These are phyloP conservation scores for Leptodactylus fallax DNA, from an alignment of 2,797 vertebrate genomes.

Conservation along the genomic window DNA sequence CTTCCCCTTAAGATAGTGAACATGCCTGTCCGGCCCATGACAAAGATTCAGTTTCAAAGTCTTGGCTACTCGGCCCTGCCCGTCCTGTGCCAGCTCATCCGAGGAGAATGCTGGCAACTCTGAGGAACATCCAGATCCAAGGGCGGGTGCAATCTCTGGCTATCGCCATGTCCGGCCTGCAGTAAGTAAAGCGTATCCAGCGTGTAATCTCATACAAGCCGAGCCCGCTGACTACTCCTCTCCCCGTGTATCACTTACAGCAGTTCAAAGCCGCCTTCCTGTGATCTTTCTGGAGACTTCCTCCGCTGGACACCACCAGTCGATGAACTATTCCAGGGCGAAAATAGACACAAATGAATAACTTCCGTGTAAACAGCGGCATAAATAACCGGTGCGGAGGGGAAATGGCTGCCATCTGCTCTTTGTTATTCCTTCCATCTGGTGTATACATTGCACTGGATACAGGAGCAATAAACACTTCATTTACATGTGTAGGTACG, in stretches of 20 bases:
- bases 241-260: background rate
- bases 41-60: constrained; percentile 45
- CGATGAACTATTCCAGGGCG: background rate
- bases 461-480: background rate
- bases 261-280: constrained; percentile 25
- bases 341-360: constrained; percentile 28
- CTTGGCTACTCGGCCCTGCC: background rate
- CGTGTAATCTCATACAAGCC: background rate
- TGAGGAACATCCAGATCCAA: constrained; percentile 27
- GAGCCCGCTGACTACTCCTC: background rate
- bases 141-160: background rate
- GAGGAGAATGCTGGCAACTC: constrained; percentile 8
- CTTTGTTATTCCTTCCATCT: background rate
- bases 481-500: background rate
- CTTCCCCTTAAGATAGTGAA: background rate
- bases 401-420: constrained; percentile 23
- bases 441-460: background rate
- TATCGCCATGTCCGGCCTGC: background rate
- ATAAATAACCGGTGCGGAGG: background rate
- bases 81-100: background rate
- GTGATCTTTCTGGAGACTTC: background rate
- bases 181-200: too few species aligned
- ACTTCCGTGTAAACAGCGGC: constrained; percentile 22
- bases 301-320: background rate
- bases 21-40: background rate